phyloP scores from a whole-genome alignment of 2,888 invertebrate genomes.

The Heliconius hortense region DNA sequence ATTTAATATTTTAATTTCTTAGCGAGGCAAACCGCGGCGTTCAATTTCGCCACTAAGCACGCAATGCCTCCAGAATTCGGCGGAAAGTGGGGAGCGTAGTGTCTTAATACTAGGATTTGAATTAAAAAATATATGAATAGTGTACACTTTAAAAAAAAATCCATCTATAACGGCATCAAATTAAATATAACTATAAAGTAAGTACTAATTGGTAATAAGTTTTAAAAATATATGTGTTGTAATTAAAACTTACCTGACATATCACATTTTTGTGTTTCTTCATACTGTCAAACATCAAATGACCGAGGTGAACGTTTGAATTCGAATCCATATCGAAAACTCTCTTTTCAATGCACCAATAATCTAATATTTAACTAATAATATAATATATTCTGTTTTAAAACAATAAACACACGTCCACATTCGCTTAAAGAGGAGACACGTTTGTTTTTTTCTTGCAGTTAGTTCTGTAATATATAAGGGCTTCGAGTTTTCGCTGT shows the following conservation, averaged over 20 bases:
- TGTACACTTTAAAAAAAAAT: no score
- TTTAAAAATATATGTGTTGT: neutral
- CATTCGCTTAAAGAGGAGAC: neutral
- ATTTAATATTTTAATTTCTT: no score
- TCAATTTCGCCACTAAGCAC: no score
- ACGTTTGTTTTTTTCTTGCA: neutral
- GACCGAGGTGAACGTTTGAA: conserved; percentile 52
- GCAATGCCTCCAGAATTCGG: no score
- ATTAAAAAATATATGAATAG: no score
- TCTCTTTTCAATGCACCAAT: neutral
- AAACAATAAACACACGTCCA: neutral
- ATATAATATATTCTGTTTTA: neutral
- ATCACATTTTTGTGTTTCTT: conserved; percentile 40
- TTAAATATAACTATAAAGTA: no score
- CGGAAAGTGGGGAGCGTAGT: no score
- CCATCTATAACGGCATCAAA: no score
- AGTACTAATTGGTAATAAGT: no score
- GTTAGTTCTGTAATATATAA: neutral
- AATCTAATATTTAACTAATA: neutral
- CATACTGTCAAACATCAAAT: conserved; percentile 52
- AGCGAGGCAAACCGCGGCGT: no score
- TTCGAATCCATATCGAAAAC: conserved; percentile 22
- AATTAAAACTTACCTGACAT: conserved; percentile 36
- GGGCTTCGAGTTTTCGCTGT: neutral
- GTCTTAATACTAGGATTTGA: no score